Conservation (phyloP, 2,113 vertebrate genomes). For the Athene cunicularia region DNA sequence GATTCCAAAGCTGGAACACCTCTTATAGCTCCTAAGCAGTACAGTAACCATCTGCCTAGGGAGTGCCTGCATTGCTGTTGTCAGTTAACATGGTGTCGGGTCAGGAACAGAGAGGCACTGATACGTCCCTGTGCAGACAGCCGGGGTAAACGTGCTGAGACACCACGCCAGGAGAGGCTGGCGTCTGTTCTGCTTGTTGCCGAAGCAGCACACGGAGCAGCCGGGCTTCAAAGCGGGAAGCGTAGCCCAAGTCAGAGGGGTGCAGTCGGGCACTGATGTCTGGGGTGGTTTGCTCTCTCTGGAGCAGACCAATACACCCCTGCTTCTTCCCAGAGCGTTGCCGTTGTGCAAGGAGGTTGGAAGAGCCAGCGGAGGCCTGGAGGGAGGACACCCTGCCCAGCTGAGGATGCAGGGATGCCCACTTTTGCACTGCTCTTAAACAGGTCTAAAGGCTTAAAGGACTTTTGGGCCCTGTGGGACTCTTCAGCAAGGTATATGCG, state of each 20-base stretch:
- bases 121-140: not conserved
- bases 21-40: not conserved
- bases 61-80: not conserved
- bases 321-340: not conserved
- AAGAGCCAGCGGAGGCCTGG: not conserved
- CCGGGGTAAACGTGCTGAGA: not conserved
- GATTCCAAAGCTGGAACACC: not conserved
- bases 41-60: not conserved
- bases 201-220: not conserved
- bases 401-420: not conserved
- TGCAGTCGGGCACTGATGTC: rapidly evolving
- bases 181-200: not conserved
- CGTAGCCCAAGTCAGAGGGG: not conserved
- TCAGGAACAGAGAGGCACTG: not conserved
- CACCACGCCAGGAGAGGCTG: not conserved
- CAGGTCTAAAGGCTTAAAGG: not conserved
- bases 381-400: not conserved
- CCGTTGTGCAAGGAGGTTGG: not conserved
- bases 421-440: not conserved
- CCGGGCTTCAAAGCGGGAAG: rapidly evolving
- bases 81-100: not conserved
- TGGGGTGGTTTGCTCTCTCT: not conserved
- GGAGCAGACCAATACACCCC: not conserved
- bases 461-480: not conserved
- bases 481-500: not conserved